Percentiles rank a stretch among this genome's conserved stretches.
These are phyloP conservation scores for Sebastes dallii DNA, from an alignment of 2,797 vertebrate genomes.

Conservation along the genomic window DNA sequence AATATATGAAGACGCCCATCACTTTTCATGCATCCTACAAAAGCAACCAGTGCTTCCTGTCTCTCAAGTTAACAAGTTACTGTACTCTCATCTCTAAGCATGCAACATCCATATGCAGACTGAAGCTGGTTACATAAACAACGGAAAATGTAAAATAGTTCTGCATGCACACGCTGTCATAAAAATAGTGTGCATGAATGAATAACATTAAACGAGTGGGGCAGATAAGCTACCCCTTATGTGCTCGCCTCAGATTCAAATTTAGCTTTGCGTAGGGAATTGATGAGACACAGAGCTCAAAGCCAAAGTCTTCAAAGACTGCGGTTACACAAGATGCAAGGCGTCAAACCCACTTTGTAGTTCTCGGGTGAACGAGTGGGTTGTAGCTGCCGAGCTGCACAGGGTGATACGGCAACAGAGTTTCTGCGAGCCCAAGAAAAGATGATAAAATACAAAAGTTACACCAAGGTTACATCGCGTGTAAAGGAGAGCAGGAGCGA, in stretches of 20 bases:
- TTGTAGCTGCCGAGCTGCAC: constrained; percentile 57
- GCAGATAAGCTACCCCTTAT: constrained; percentile 66
- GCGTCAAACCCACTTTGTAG: constrained; percentile 75
- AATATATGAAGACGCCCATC: not conserved
- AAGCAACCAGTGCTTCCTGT: constrained; percentile 20
- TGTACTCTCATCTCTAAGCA: not conserved
- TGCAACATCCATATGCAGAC: not conserved
- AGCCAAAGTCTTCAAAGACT: constrained; percentile 76
- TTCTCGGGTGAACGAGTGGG: constrained; percentile 69
- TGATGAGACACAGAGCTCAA: constrained; percentile 79
- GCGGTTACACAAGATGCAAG: constrained; percentile 77
- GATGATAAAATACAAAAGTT: constrained; percentile 62
- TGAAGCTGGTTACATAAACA: constrained; percentile 64
- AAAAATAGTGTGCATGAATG: constrained; percentile 73
- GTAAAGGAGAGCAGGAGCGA: constrained; percentile 39
- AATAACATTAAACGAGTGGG: constrained; percentile 67
- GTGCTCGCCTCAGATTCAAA: constrained; percentile 70
- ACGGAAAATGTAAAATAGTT: constrained; percentile 38
- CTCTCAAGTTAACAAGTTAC: constrained; percentile 13
- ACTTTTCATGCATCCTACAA: constrained; percentile 3
- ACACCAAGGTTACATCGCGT: constrained; percentile 58
- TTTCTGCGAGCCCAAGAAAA: constrained; percentile 45
- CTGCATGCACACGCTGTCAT: constrained; percentile 34
- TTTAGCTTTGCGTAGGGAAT: constrained; percentile 76
- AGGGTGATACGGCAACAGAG: constrained; percentile 57